Percentiles rank a stretch among this genome's conserved stretches.
Conservation (phyloP, 1,140 invertebrate genomes). For the Heliothis subflexa region DNA sequence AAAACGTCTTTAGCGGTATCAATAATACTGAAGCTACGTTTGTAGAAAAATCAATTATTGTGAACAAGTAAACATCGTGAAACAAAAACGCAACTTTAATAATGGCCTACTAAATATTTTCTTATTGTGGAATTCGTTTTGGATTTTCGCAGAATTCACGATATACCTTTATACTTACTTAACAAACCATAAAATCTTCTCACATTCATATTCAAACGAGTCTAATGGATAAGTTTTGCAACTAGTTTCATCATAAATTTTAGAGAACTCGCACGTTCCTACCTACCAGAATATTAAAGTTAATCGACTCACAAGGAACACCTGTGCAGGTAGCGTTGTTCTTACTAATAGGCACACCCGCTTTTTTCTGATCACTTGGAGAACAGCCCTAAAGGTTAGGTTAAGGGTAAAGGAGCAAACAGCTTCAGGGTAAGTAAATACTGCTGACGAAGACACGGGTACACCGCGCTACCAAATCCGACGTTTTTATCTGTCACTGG, state of each 20-base stretch:
- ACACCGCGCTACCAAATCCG: slow-evolving; percentile 69
- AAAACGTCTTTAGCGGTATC: too few species aligned
- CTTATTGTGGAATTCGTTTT: background rate
- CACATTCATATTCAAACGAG: background rate
- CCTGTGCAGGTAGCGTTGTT: too few species aligned
- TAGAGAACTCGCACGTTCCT: background rate
- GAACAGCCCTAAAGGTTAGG: slow-evolving; percentile 65
- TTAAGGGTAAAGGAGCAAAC: slow-evolving; percentile 81
- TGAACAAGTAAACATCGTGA: too few species aligned
- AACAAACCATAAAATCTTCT: slow-evolving; percentile 2
- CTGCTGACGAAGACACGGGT: slow-evolving; percentile 77
- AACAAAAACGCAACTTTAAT: too few species aligned
- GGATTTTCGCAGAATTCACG: background rate
- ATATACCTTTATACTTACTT: background rate
- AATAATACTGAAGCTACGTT: too few species aligned
- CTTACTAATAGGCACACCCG: background rate
- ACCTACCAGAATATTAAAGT: slow-evolving; percentile 10
- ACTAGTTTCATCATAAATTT: slow-evolving; percentile 32
- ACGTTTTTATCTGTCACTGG: slow-evolving; percentile 80
- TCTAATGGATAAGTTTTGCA: slow-evolving; percentile 26
- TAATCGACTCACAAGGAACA: too few species aligned
- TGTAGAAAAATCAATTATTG: too few species aligned
- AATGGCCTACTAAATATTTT: background rate
- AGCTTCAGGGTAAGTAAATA: slow-evolving; percentile 81
- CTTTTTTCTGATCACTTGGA: slow-evolving; percentile 46